phyloP scores from a whole-genome alignment of 2,113 vertebrate genomes.

The Camelus dromedarius region DNA sequence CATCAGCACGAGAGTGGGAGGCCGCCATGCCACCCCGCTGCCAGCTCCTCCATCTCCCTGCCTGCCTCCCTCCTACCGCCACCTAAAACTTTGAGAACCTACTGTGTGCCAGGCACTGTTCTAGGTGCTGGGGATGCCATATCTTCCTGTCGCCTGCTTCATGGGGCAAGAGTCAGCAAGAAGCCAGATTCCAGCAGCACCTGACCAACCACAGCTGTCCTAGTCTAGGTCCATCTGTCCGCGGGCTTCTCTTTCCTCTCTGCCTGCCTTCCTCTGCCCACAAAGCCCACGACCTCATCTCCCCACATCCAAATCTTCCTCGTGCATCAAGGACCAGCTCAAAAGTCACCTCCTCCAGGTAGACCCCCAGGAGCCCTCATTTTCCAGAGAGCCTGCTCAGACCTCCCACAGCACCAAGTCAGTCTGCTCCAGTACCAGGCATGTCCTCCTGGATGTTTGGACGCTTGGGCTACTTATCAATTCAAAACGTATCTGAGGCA shows the following conservation, averaged over 20 bases:
- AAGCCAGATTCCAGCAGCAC: background rate
- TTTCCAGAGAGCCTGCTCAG: background rate
- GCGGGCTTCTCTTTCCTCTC: background rate
- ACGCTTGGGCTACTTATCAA: background rate
- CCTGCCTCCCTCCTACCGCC: background rate
- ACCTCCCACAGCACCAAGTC: background rate
- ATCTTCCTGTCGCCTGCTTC: background rate
- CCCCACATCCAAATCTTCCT: background rate
- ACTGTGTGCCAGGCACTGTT: background rate
- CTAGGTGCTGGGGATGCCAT: background rate
- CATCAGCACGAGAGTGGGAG: background rate
- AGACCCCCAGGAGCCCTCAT: background rate
- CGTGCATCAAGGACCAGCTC: background rate
- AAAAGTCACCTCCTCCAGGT: background rate
- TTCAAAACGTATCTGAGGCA: background rate
- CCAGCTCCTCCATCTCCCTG: background rate
- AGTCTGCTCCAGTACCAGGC: background rate
- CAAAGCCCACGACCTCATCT: background rate
- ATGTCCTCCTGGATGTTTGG: rapidly evolving
- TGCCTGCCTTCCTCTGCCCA: background rate
- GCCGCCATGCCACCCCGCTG: background rate
- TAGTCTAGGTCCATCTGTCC: background rate
- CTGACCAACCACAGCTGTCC: background rate
- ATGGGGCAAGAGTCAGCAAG: background rate
- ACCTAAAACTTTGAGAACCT: background rate